Conservation (phyloP, 2,888 invertebrate genomes). For the Xanthia togata region DNA sequence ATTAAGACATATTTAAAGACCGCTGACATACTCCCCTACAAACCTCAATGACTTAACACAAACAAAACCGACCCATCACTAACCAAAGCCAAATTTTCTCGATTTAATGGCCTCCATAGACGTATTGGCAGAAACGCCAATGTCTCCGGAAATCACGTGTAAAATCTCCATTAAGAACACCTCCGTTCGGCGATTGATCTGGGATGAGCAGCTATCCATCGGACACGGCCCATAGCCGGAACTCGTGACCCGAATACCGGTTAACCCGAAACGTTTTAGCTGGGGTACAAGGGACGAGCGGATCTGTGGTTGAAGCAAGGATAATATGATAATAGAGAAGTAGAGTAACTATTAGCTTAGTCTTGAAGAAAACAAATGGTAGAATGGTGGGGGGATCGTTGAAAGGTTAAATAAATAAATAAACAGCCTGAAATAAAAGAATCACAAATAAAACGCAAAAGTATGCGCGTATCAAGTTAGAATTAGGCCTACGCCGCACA, state of each 20-base stretch:
- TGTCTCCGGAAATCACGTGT: constrained; percentile 86
- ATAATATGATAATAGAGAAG: neutral
- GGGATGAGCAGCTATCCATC: constrained; percentile 86
- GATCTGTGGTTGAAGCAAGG: neutral
- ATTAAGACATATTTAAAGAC: too few species aligned
- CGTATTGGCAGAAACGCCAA: constrained; percentile 75
- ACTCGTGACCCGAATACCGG: constrained; percentile 86
- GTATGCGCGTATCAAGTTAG: neutral
- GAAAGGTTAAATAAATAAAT: neutral
- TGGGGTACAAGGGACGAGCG: constrained; percentile 47
- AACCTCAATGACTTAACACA: constrained; percentile 43
- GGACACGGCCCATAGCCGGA: constrained; percentile 84
- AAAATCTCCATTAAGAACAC: constrained; percentile 89
- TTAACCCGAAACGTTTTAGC: constrained; percentile 73
- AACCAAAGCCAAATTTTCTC: constrained; percentile 65
- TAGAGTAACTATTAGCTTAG: neutral
- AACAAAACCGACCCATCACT: constrained; percentile 19
- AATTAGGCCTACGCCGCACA: neutral
- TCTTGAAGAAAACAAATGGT: neutral
- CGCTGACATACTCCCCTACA: constrained; percentile 8
- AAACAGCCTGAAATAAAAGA: neutral
- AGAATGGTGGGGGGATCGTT: neutral
- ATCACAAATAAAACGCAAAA: neutral
- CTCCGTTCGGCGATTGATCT: constrained; percentile 83
- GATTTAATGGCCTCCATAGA: constrained; percentile 74